A percentile compares a stretch with the other conserved stretches of the same genome.
Evolutionary conservation across 2,797 vertebrate species (phyloP).

Genomic region (Neosilurus hyrtlii): DNA sequence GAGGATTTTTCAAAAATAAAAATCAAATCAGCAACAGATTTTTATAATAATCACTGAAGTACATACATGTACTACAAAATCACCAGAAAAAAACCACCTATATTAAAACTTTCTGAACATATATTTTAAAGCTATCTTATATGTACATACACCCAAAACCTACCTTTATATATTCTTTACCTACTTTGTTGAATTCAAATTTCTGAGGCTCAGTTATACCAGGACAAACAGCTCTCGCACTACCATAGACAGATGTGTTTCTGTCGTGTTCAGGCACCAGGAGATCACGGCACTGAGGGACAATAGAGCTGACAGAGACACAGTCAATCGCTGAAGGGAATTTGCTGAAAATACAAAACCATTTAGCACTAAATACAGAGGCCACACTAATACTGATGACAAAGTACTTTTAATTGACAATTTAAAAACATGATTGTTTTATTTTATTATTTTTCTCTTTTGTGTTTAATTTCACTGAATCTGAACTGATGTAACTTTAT

Average conservation of each 20-base stretch:
- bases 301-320: slow-evolving; percentile 67
- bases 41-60: not conserved
- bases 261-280: slow-evolving; percentile 69
- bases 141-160: slow-evolving; percentile 31
- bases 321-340: slow-evolving; percentile 79
- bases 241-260: slow-evolving; percentile 70
- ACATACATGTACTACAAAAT: not conserved
- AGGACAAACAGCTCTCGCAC: slow-evolving; percentile 55
- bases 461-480: not conserved
- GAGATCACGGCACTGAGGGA: slow-evolving; percentile 62
- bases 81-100: not conserved
- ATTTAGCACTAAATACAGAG: slow-evolving; percentile 64
- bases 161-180: slow-evolving; percentile 66
- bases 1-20: no score
- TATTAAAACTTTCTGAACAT: not conserved
- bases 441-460: not conserved
- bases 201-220: slow-evolving; percentile 66
- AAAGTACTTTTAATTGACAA: slow-evolving; percentile 71
- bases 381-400: slow-evolving; percentile 75
- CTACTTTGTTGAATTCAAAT: slow-evolving; percentile 63
- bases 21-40: not conserved
- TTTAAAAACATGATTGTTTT: slow-evolving; percentile 41
- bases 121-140: not conserved
- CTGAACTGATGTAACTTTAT: not conserved
- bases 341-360: slow-evolving; percentile 84